Conservation (phyloP, 2,888 invertebrate genomes). For the Melanostoma scalare region DNA sequence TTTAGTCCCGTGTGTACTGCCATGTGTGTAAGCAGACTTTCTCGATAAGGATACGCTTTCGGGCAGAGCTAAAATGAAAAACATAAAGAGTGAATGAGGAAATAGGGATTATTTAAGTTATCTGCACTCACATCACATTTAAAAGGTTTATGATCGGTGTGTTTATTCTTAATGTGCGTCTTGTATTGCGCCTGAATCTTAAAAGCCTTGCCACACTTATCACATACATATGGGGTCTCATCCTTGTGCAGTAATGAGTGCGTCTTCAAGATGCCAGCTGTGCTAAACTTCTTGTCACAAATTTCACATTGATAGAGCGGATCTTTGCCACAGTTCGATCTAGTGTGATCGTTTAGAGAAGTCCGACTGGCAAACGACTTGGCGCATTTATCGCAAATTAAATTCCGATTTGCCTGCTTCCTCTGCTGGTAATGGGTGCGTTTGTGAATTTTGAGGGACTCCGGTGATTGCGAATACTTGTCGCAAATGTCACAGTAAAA, state of each 20-base stretch:
- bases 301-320: slow-evolving; percentile 80
- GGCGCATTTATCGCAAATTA: slow-evolving; percentile 81
- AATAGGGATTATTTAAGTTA: too few species aligned
- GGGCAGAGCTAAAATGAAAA: slow-evolving; percentile 78
- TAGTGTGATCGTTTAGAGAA: slow-evolving; percentile 81
- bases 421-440: slow-evolving; percentile 76
- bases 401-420: slow-evolving; percentile 78
- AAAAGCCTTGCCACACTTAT: slow-evolving; percentile 80
- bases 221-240: slow-evolving; percentile 80
- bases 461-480: slow-evolving; percentile 81
- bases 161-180: slow-evolving; percentile 80
- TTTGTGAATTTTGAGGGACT: slow-evolving; percentile 82
- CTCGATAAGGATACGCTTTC: slow-evolving; percentile 83
- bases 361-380: slow-evolving; percentile 81
- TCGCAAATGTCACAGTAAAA: slow-evolving; percentile 82
- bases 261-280: slow-evolving; percentile 81
- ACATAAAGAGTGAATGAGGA: neutral
- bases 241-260: slow-evolving; percentile 82
- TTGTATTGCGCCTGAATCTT: slow-evolving; percentile 81
- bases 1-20: slow-evolving; percentile 83
- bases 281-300: slow-evolving; percentile 82
- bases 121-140: slow-evolving; percentile 81
- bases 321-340: slow-evolving; percentile 81
- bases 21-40: slow-evolving; percentile 83
- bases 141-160: slow-evolving; percentile 83